A percentile compares a stretch with the other conserved stretches of the same genome.
These are phyloP conservation scores for Parasteatoda lunata DNA, from an alignment of 2,888 invertebrate species.

Conservation along the genomic window DNA sequence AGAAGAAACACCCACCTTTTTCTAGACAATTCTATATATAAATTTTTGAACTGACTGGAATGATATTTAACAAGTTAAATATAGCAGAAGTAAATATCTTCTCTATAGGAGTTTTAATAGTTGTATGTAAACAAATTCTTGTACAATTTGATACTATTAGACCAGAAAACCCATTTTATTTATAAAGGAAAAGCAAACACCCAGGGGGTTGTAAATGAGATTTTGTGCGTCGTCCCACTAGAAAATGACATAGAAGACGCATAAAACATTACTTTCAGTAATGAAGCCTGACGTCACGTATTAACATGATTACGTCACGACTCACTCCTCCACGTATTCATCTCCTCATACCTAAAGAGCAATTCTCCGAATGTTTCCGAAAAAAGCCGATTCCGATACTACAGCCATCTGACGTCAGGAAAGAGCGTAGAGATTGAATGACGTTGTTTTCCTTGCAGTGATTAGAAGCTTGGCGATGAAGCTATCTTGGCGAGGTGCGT, in stretches of 20 bases:
- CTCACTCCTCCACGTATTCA: neutral
- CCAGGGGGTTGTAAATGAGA: neutral
- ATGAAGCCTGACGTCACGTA: slow-evolving; percentile 5
- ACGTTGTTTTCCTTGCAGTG: no score
- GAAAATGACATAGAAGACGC: neutral
- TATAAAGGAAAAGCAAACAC: neutral
- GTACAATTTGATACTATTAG: no score
- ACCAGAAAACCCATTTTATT: no score
- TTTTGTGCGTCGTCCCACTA: slow-evolving; percentile 1
- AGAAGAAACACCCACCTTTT: no score
- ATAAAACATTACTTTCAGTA: slow-evolving; percentile 1
- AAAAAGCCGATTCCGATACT: neutral
- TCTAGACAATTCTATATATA: no score
- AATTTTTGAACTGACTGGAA: no score
- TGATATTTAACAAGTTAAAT: no score
- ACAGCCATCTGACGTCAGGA: neutral
- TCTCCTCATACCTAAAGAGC: neutral
- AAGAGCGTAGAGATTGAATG: neutral
- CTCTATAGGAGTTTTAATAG: no score
- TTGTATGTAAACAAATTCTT: no score
- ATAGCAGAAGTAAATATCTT: no score
- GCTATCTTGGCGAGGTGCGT: no score
- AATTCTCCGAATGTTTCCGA: slow-evolving; percentile 1
- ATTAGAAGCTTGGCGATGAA: no score
- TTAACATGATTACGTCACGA: slow-evolving; percentile 1